Percentiles rank a stretch among this genome's conserved stretches.
Evolutionary conservation across 2,888 invertebrate genomes (phyloP).

Genomic region (Sipunculus nudus): DNA sequence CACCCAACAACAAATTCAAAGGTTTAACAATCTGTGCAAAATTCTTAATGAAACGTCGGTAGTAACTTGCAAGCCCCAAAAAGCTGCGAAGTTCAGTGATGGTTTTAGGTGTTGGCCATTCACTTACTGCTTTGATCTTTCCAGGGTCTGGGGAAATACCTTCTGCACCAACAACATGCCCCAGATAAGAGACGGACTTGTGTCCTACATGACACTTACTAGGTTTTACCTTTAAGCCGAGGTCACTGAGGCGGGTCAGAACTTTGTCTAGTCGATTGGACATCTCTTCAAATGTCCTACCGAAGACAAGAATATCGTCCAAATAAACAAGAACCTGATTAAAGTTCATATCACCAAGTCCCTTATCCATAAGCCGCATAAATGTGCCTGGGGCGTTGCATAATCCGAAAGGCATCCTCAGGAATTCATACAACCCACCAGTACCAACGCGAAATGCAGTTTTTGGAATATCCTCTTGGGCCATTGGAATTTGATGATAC

Average conservation of each 20-base stretch:
- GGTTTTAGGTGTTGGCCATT: conserved; percentile 30
- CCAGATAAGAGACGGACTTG: conserved; percentile 19
- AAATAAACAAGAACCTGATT: conserved; percentile 35
- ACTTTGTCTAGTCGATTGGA: conserved; percentile 34
- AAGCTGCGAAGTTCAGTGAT: conserved; percentile 25
- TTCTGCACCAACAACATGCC: conserved; percentile 28
- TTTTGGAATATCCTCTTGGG: conserved; percentile 34
- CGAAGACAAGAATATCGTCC: conserved; percentile 41
- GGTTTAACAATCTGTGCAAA: conserved; percentile 37
- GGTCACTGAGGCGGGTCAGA: conserved; percentile 24
- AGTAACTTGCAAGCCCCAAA: conserved; percentile 35
- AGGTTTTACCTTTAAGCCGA: conserved; percentile 35
- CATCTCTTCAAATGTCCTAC: conserved; percentile 29
- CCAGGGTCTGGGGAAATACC: too few species aligned
- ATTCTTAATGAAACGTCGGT: conserved; percentile 30
- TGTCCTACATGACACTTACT: conserved; percentile 35
- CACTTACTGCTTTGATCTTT: conserved; percentile 26
- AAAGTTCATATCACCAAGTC: conserved; percentile 35
- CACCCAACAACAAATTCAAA: conserved; percentile 23
- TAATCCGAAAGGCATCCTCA: conserved; percentile 36
- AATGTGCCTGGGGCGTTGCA: conserved; percentile 39
- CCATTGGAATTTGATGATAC: conserved; percentile 43
- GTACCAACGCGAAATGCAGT: conserved; percentile 40
- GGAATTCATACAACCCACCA: conserved; percentile 35
- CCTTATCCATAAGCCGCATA: conserved; percentile 35